Conservation (phyloP, 2,113 vertebrate genomes). For the Hippocampus mohnikei region DNA sequence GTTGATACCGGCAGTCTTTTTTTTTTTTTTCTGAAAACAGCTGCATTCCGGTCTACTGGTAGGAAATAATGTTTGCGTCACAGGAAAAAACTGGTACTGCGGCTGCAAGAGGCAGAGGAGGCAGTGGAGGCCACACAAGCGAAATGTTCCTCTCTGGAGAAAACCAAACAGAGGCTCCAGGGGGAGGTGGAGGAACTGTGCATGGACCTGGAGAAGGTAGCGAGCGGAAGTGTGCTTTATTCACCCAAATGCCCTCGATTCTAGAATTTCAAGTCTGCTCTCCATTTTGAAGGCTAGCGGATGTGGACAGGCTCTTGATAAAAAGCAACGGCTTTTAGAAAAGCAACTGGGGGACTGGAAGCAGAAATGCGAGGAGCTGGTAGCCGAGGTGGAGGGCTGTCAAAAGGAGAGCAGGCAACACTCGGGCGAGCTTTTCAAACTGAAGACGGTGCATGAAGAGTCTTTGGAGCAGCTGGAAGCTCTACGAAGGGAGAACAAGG, state of each 20-base stretch:
- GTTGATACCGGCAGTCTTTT: background rate
- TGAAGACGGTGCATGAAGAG: conserved; percentile 75
- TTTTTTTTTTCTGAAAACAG: background rate
- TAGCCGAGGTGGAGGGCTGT: conserved; percentile 71
- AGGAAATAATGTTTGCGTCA: background rate
- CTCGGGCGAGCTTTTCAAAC: conserved; percentile 73
- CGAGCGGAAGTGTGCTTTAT: background rate
- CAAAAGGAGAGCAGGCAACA: conserved; percentile 76
- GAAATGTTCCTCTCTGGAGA: conserved; percentile 77
- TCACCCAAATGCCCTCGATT: background rate
- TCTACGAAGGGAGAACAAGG: conserved; percentile 73
- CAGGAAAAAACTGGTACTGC: conserved; percentile 73
- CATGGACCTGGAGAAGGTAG: conserved; percentile 77
- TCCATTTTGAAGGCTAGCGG: conserved; percentile 53
- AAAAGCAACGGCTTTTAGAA: conserved; percentile 76
- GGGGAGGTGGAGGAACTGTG: conserved; percentile 77
- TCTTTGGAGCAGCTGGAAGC: conserved; percentile 72
- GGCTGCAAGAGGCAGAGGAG: conserved; percentile 77
- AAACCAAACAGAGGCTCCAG: conserved; percentile 76
- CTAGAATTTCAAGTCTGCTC: background rate
- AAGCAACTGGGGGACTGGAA: conserved; percentile 77
- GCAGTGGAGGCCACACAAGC: conserved; percentile 72
- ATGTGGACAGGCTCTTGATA: conserved; percentile 69
- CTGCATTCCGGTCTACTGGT: background rate
- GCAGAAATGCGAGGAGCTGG: conserved; percentile 76